Base-by-base conservation (phyloP, 2,888 invertebrate genomes). In the Nephrotoma guestfalica region DNA sequence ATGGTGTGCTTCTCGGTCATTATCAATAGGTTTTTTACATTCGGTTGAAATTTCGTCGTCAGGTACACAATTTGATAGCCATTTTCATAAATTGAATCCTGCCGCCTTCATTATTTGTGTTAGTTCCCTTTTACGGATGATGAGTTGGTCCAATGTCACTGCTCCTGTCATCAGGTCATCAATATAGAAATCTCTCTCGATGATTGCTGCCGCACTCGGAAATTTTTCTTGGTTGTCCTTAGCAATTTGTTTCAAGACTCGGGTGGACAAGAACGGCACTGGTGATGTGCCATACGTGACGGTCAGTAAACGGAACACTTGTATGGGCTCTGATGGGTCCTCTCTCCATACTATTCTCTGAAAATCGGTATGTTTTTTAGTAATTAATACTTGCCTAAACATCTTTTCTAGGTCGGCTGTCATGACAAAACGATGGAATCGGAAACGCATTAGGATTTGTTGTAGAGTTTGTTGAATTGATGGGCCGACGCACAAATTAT, bases 111-210 rank as follows among this genome's bases (percentile, higher is more conserved):
- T 30, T 30, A 30, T 30, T 30, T 30, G 30, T 2, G 47, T 13
- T 47, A 47, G 2, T 47, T 47, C 47, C 2, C 4, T 47, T 47
- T 47, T 47, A 11, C 11, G 71, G 18, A n/a, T n/a, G 71, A 71
- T 71, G n/a, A 71, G 71, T 13, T 71, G 71, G 13, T 87, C 86
- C 15, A 87, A 30, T 11, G 87, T 87, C 15, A 87, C 86, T 11
- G 86, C 87, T 11, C 88, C 87, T n/a, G 88, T 88, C 6, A 89
- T 86, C 11, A 88, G 85, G 87, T 88, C 88, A 18, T 89, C 88
- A 13, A 89, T 88, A 41, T 89, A 89, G 86, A 89, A 88, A 87
- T 88, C 87, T 5, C 85, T 86, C 4, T 85, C 85, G 41, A 88
- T 83, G 51, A 87, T 87, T 41, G 88, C 45, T 42, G 88, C 43